These are phyloP conservation scores for Nasonia giraulti DNA, from an alignment of 1,140 invertebrate species.

Conservation along the genomic window DNA sequence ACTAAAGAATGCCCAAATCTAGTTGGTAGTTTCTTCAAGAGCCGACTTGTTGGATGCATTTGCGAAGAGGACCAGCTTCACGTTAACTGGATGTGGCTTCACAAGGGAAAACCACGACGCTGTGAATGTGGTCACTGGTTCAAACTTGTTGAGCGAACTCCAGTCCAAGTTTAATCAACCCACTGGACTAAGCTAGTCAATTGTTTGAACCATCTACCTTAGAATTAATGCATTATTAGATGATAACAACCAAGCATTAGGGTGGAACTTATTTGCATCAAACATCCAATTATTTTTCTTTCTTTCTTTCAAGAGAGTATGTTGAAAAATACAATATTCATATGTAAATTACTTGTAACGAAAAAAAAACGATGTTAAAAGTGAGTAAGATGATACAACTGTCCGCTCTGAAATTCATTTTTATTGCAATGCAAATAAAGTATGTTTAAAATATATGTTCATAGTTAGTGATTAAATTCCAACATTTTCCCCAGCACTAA, in stretches of 20 bases:
- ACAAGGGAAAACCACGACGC: constrained; percentile 89
- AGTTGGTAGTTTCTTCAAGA: constrained; percentile 91
- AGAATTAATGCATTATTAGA: constrained; percentile 48
- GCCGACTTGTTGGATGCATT: constrained; percentile 94
- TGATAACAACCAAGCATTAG: constrained; percentile 38
- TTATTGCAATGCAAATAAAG: constrained; percentile 47
- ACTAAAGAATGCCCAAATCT: constrained; percentile 91
- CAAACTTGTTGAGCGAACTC: constrained; percentile 79
- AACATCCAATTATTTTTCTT: constrained; percentile 31
- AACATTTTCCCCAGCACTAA: background rate
- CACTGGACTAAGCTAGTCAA: constrained; percentile 61
- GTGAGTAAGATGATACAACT: constrained; percentile 18
- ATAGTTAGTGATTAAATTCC: background rate
- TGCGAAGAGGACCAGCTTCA: constrained; percentile 94
- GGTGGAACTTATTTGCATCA: constrained; percentile 36
- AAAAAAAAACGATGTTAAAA: constrained; percentile 17
- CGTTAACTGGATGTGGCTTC: constrained; percentile 96
- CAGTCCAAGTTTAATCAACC: constrained; percentile 37
- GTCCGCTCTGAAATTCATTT: constrained; percentile 44
- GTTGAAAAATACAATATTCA: constrained; percentile 23
- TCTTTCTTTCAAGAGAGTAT: constrained; percentile 1
- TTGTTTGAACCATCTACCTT: constrained; percentile 57
- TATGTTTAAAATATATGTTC: constrained; percentile 36
- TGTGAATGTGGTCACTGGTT: constrained; percentile 98
- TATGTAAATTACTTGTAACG: constrained; percentile 37